Evolutionary conservation across 2,113 vertebrate species (phyloP).

Genomic region (Gallinago media): DNA sequence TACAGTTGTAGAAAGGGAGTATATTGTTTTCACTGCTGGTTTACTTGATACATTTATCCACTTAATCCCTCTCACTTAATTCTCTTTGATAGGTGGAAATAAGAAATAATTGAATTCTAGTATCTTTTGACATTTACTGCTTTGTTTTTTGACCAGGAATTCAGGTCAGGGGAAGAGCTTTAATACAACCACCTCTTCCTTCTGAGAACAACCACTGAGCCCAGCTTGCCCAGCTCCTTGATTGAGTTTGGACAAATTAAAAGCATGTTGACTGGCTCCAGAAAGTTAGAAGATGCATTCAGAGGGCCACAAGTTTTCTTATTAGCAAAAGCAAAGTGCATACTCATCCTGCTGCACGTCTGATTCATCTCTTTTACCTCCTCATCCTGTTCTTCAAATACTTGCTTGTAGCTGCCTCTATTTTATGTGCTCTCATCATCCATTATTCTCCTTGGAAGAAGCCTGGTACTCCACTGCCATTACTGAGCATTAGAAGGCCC

Average conservation of each 20-base stretch:
- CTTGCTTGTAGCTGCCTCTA: not conserved
- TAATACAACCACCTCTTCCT: not conserved
- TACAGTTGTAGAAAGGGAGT: conserved; percentile 40
- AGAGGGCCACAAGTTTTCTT: not conserved
- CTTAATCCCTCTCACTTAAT: conserved; percentile 53
- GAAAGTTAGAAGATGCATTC: not conserved
- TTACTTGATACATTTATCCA: conserved; percentile 37
- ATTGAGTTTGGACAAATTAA: not conserved
- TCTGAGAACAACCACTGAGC: not conserved
- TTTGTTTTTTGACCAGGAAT: not conserved
- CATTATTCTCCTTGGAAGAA: not conserved
- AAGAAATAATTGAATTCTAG: conserved; percentile 45
- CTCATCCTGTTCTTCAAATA: not conserved
- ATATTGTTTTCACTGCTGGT: conserved; percentile 41
- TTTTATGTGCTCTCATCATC: not conserved
- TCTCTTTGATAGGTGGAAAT: conserved; percentile 20
- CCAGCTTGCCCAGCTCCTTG: not conserved
- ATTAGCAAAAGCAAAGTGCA: not conserved
- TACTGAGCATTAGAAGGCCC: not conserved
- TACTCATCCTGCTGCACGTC: not conserved
- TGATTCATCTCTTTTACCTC: not conserved
- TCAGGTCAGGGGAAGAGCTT: conserved; percentile 1
- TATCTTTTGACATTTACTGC: conserved; percentile 12
- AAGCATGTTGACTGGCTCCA: not conserved
- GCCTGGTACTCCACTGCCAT: rapidly evolving